phyloP scores from a whole-genome alignment of 2,797 vertebrate genomes.

The Schizothorax lantsangensis region DNA sequence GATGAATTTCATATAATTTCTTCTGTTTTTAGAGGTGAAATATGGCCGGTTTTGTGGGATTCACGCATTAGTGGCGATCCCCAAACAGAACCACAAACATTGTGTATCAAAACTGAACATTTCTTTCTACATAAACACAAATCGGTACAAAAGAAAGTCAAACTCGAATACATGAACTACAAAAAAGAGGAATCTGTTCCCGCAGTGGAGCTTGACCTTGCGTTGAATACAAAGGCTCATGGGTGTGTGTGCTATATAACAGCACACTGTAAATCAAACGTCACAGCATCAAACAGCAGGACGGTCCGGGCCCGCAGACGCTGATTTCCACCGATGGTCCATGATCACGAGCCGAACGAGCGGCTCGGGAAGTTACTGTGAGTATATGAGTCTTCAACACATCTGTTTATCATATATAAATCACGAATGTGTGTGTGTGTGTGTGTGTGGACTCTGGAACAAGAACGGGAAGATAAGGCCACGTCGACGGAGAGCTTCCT shows the following conservation, averaged over 20 bases:
- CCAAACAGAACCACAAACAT: neutral
- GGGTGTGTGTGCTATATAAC: conserved; percentile 43
- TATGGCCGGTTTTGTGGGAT: neutral
- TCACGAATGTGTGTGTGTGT: conserved; percentile 54
- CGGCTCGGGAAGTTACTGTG: conserved; percentile 22
- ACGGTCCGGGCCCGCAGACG: neutral
- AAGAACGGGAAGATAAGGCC: conserved; percentile 82
- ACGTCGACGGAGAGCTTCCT: conserved; percentile 78
- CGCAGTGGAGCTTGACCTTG: conserved; percentile 43
- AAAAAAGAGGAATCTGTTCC: conserved; percentile 24
- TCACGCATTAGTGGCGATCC: neutral
- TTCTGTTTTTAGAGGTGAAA: neutral
- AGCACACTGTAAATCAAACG: conserved; percentile 37
- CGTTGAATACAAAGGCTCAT: conserved; percentile 38
- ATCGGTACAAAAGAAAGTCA: conserved; percentile 32
- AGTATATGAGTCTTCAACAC: conserved; percentile 46
- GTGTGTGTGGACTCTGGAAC: conserved; percentile 76
- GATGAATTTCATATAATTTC: neutral
- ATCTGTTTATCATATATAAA: conserved; percentile 50
- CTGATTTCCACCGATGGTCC: conserved; percentile 57
- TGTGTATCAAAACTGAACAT: conserved; percentile 8
- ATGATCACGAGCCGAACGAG: conserved; percentile 55
- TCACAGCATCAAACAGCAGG: conserved; percentile 35
- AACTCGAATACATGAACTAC: conserved; percentile 35
- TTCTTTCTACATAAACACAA: conserved; percentile 26